phyloP scores from a whole-genome alignment of 1,140 invertebrate genomes.

The Drosophila insularis region DNA sequence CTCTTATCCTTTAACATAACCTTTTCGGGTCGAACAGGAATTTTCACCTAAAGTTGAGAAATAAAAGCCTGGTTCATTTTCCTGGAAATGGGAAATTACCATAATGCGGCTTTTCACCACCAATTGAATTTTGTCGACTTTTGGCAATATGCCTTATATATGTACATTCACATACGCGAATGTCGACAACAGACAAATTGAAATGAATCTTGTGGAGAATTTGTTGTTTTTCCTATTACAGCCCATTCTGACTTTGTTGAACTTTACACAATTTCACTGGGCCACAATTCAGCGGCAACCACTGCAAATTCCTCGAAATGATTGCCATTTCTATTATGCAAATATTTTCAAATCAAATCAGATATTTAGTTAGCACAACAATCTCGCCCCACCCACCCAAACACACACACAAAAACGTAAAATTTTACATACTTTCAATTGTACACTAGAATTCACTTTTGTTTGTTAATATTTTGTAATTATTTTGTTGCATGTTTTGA shows the following conservation, averaged over 20 bases:
- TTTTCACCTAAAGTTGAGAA: too few relatives aligned
- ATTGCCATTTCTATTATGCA: conserved; percentile 47
- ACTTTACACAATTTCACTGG: conserved; percentile 3
- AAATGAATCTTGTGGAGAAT: conserved; percentile 3
- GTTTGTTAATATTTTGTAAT: conserved; percentile 36
- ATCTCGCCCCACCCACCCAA: background rate
- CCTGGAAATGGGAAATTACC: too few relatives aligned
- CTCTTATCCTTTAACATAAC: too few relatives aligned
- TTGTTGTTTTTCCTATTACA: conserved; percentile 9
- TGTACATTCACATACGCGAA: background rate
- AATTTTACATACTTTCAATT: conserved; percentile 1
- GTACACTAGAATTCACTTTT: conserved; percentile 18
- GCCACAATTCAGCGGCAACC: background rate
- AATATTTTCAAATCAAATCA: conserved; percentile 38
- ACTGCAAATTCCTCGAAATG: conserved; percentile 1
- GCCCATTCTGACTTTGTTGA: conserved; percentile 9
- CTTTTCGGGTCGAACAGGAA: too few relatives aligned
- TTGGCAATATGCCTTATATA: too few relatives aligned
- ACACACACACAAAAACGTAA: background rate
- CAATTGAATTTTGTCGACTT: background rate
- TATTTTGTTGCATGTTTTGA: conserved; percentile 29
- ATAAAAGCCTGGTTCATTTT: too few relatives aligned
- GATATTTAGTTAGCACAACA: conserved; percentile 33
- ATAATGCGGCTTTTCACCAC: background rate
- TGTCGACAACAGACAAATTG: background rate